A percentile compares a stretch with the other conserved stretches of the same genome.
Evolutionary conservation across 2,888 invertebrate genomes (phyloP).

Genomic region (Yponomeuta evonymella): DNA sequence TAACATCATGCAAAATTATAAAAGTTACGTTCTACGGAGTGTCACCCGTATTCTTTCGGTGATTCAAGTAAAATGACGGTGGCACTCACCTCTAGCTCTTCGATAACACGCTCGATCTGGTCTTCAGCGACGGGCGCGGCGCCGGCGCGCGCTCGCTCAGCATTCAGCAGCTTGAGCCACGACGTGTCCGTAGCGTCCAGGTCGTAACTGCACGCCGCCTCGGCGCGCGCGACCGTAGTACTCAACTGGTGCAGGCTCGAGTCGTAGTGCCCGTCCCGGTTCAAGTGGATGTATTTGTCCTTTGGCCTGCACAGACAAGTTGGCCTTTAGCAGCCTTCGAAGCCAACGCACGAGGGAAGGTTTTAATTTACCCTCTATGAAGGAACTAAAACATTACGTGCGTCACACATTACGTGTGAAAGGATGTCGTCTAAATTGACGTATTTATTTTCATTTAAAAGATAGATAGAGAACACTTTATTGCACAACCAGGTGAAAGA

Average conservation of each 20-base stretch:
- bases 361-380: too few relatives aligned
- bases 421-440: too few relatives aligned
- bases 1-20: too few relatives aligned
- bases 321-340: background rate
- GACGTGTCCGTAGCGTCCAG: conserved; percentile 94
- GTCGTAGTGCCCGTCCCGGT: conserved; percentile 90
- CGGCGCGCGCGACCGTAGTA: conserved; percentile 89
- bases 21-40: too few relatives aligned
- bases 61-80: background rate
- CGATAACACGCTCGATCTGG: conserved; percentile 92
- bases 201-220: conserved; percentile 96
- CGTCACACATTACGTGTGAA: too few relatives aligned
- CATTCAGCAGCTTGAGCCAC: conserved; percentile 92
- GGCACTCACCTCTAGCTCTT: conserved; percentile 86
- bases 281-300: conserved; percentile 93
- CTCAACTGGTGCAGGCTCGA: conserved; percentile 90
- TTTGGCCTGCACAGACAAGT: conserved; percentile 81
- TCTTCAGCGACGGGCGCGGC: conserved; percentile 86
- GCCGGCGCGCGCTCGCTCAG: conserved; percentile 88
- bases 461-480: too few relatives aligned
- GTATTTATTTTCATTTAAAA: too few relatives aligned
- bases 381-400: too few relatives aligned
- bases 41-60: too few relatives aligned
- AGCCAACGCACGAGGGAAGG: too few relatives aligned
- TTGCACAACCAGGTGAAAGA: too few relatives aligned